These are phyloP conservation scores for Streptopelia turtur DNA, from an alignment of 2,797 vertebrate species.

Conservation along the genomic window DNA sequence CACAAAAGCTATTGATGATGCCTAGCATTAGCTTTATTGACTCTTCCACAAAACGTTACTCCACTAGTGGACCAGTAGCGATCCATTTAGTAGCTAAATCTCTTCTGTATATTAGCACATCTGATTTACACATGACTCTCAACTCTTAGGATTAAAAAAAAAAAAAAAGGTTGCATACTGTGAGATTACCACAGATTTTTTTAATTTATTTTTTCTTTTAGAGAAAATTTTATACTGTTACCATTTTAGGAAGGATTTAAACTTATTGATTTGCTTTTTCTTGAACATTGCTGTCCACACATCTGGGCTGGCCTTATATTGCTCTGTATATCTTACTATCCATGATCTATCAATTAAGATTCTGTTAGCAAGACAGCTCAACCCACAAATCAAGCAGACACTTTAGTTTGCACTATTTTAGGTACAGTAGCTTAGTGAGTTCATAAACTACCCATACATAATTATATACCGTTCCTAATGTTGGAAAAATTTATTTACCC, in stretches of 20 bases:
- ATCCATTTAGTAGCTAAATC: neutral
- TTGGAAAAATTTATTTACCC: neutral
- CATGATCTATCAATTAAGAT: neutral
- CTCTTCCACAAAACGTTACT: neutral
- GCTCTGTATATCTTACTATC: neutral
- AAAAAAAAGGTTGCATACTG: neutral
- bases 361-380: neutral
- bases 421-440: neutral
- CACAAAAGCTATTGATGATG: neutral
- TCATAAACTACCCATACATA: neutral
- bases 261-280: neutral
- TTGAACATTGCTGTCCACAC: neutral
- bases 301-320: neutral
- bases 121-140: neutral
- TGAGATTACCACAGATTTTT: neutral
- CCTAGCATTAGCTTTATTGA: neutral
- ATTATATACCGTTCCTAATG: neutral
- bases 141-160: neutral
- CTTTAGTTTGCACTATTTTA: neutral
- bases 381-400: neutral
- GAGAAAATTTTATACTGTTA: neutral
- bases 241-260: neutral
- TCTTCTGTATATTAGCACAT: neutral
- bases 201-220: neutral
- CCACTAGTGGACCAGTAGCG: neutral